Evolutionary conservation across 2,113 vertebrate genomes (phyloP).

Genomic region (Aegotheles bennettii): DNA sequence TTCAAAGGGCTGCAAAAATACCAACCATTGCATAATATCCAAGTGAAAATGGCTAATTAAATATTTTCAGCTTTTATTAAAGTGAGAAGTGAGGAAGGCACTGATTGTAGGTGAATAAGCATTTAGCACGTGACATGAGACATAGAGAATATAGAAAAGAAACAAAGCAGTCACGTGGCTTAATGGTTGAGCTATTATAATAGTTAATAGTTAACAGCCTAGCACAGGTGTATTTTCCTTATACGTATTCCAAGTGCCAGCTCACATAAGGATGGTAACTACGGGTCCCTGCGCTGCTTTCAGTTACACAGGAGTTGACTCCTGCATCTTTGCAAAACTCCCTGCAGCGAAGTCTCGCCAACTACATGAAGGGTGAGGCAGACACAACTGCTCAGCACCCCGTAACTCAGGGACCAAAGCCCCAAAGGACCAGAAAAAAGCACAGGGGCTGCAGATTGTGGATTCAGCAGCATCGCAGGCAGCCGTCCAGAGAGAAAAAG

Average conservation of each 20-base stretch:
- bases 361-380: neutral
- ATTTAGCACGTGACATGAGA: neutral
- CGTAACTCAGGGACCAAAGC: accelerated
- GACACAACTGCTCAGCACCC: neutral
- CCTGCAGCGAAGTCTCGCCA: neutral
- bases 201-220: neutral
- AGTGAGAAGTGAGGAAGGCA: neutral
- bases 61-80: neutral
- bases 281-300: accelerated
- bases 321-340: neutral
- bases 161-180: neutral
- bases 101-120: neutral
- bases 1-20: neutral
- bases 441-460: neutral
- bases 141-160: neutral
- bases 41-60: neutral
- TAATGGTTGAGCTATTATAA: neutral
- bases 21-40: neutral
- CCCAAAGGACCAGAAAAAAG: neutral
- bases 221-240: neutral
- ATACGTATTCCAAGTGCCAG: neutral
- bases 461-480: neutral
- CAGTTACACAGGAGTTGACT: neutral
- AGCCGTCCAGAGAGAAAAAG: neutral
- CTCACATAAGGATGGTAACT: neutral